phyloP scores from a whole-genome alignment of 2,888 invertebrate species.

The Heliconius ismenius region DNA sequence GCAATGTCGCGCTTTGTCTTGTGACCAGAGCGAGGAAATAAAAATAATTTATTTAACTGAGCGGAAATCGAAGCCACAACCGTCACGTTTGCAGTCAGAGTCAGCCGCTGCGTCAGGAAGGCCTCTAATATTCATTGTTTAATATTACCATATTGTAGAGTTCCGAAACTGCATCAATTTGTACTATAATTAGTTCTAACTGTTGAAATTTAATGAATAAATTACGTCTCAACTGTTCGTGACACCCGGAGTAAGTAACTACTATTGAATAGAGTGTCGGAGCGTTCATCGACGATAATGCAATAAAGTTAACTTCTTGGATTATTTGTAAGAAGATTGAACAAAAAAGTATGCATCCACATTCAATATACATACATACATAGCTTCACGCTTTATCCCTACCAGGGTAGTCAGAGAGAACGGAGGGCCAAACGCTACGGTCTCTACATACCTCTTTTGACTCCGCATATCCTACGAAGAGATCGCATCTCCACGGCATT shows the following conservation, averaged over 20 bases:
- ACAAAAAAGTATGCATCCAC: background rate
- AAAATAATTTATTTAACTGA: no score
- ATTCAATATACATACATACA: no score
- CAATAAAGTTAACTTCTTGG: background rate
- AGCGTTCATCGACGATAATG: background rate
- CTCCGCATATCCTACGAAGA: no score
- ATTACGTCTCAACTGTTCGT: background rate
- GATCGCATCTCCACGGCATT: no score
- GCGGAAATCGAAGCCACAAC: no score
- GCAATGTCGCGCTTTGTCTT: background rate
- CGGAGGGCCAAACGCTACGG: no score
- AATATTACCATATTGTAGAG: background rate
- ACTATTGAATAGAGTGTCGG: slow-evolving; percentile 7
- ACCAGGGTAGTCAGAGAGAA: no score
- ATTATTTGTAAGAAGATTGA: background rate
- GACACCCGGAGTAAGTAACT: slow-evolving; percentile 22
- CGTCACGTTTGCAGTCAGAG: no score
- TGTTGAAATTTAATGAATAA: slow-evolving; percentile 29
- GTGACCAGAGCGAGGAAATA: background rate
- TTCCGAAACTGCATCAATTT: slow-evolving; percentile 10
- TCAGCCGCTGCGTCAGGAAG: no score
- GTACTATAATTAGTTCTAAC: slow-evolving; percentile 19
- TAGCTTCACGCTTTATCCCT: no score
- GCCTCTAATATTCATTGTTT: background rate
- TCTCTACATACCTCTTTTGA: no score